A percentile compares a stretch with the other conserved stretches of the same genome.
Evolutionary conservation across 1,140 invertebrate genomes (phyloP).

Genomic region (Heliconius congener): DNA sequence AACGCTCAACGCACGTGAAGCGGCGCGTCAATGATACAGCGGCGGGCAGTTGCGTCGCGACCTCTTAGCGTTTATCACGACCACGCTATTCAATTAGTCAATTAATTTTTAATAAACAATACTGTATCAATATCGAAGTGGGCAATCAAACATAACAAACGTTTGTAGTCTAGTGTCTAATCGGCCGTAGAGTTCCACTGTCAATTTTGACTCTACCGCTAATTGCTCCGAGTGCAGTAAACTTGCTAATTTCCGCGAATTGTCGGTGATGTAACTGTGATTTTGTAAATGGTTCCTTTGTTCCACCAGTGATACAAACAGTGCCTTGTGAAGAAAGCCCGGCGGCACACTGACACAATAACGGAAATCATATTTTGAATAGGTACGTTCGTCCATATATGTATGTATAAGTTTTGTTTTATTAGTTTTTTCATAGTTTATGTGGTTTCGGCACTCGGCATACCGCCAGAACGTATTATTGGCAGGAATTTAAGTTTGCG

Average conservation of each 20-base stretch:
- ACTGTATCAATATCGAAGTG: background rate
- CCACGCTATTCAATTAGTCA: constrained; percentile 38
- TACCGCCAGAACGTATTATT: constrained; percentile 68
- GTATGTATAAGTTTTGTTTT: constrained; percentile 29
- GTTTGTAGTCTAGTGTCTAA: background rate
- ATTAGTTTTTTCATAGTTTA: constrained; percentile 21
- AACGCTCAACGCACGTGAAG: constrained; percentile 60
- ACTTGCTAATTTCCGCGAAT: constrained; percentile 60
- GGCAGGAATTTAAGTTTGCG: constrained; percentile 60
- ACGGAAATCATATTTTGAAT: constrained; percentile 36
- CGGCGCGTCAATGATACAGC: constrained; percentile 61
- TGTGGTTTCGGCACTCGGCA: constrained; percentile 45
- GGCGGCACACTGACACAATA: constrained; percentile 54
- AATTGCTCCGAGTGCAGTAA: constrained; percentile 28
- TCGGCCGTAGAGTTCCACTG: constrained; percentile 40
- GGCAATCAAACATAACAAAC: background rate
- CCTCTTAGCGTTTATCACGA: constrained; percentile 69
- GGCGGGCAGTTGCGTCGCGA: constrained; percentile 61
- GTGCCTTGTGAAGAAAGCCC: constrained; percentile 59
- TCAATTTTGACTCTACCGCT: constrained; percentile 25
- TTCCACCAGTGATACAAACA: constrained; percentile 52
- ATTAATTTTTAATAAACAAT: constrained; percentile 44
- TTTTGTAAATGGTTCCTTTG: constrained; percentile 56
- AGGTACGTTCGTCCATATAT: constrained; percentile 43
- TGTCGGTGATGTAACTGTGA: constrained; percentile 60